phyloP scores from a whole-genome alignment of 2,888 invertebrate genomes.

The Drosophila robusta region DNA sequence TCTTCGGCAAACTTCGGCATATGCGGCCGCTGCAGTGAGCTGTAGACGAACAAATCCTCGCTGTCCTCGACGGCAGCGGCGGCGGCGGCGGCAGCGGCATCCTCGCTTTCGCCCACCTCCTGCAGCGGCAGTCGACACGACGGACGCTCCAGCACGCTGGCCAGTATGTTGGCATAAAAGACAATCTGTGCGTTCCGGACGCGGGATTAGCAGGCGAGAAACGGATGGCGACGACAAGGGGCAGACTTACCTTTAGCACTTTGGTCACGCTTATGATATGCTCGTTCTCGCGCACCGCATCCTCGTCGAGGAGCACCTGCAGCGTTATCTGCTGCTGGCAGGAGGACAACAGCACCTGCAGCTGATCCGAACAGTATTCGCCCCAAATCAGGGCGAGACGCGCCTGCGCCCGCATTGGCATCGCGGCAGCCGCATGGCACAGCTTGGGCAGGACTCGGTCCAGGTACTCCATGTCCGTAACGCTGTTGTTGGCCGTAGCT shows the following conservation, averaged over 20 bases:
- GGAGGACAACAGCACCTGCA: constrained; percentile 90
- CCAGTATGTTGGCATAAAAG: constrained; percentile 94
- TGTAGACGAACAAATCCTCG: constrained; percentile 84
- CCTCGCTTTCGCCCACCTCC: constrained; percentile 34
- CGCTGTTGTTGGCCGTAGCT: constrained; percentile 63
- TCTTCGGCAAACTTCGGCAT: constrained; percentile 85
- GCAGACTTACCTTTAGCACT: constrained; percentile 90
- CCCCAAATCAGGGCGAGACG: constrained; percentile 93
- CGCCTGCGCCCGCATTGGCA: constrained; percentile 91
- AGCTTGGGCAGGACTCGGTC: constrained; percentile 92
- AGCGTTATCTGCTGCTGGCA: constrained; percentile 95
- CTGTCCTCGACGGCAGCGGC: constrained; percentile 62
- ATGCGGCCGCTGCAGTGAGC: constrained; percentile 75
- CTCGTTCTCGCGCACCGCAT: constrained; percentile 93
- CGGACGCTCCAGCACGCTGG: constrained; percentile 91
- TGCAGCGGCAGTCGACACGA: constrained; percentile 83
- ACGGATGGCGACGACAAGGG: too few relatives aligned
- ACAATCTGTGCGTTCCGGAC: constrained; percentile 87
- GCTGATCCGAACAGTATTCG: constrained; percentile 87
- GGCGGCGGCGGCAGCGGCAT: constrained; percentile 58
- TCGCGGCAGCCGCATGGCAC: constrained; percentile 90
- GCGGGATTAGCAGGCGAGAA: background rate
- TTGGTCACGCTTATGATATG: constrained; percentile 93
- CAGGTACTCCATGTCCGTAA: constrained; percentile 92
- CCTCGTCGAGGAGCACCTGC: constrained; percentile 91